These are phyloP conservation scores for Notiomystis cincta DNA, from an alignment of 2,113 vertebrate genomes.

Conservation along the genomic window DNA sequence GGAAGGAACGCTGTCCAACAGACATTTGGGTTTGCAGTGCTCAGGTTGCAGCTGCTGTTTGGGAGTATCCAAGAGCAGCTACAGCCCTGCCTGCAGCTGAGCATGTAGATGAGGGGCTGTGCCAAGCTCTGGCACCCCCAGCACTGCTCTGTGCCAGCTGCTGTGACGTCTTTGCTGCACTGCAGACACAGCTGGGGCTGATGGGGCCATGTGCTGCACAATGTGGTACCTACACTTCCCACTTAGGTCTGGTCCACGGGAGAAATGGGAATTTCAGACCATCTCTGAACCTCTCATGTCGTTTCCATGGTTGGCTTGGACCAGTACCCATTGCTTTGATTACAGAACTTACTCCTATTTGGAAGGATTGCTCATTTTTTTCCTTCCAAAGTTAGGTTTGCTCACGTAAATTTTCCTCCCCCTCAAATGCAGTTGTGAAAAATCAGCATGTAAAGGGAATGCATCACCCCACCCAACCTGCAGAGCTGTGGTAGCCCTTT, in stretches of 20 bases:
- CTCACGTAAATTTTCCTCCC: not conserved
- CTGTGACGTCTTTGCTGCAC: not conserved
- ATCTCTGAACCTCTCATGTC: not conserved
- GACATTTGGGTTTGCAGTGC: not conserved
- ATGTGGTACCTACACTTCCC: accelerated
- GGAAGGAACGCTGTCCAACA: accelerated
- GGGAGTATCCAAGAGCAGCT: not conserved
- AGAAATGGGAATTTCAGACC: not conserved
- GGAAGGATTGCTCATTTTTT: not conserved
- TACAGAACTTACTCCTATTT: not conserved
- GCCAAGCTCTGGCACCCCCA: not conserved
- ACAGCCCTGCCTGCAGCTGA: not conserved
- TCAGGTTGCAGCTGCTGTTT: not conserved
- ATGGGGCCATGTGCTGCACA: not conserved
- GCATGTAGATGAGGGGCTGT: accelerated
- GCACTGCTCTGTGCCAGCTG: not conserved
- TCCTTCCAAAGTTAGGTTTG: not conserved
- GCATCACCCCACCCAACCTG: not conserved
- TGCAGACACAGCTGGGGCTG: not conserved
- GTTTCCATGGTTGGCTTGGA: not conserved
- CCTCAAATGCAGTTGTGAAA: accelerated
- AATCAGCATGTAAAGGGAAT: not conserved
- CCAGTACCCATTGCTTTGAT: not conserved
- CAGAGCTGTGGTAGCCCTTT: not conserved
- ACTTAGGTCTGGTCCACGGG: not conserved